Percentiles rank a stretch among this genome's conserved stretches.
phyloP scores from a whole-genome alignment of 35 echinoderm and acorn worm genomes.

The Heliocidaris tuberculata region DNA sequence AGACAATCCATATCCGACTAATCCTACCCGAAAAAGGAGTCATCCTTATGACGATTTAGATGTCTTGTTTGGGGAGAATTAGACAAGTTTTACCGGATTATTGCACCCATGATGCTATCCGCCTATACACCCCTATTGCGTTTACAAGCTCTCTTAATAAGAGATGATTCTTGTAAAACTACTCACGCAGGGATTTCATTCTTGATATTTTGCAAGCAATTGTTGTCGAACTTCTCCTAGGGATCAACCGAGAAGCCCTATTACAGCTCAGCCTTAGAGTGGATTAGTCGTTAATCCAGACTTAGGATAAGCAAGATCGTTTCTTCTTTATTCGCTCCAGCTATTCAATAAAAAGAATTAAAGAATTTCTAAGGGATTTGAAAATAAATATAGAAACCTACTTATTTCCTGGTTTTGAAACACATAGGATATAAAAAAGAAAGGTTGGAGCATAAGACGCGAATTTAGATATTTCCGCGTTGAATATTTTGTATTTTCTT shows the following conservation, averaged over 20 bases:
- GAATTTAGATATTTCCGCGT: not conserved
- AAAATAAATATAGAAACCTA: conserved; percentile 24
- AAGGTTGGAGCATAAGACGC: not conserved
- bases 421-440: not conserved
- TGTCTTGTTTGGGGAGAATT: not conserved
- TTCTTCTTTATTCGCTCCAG: not conserved
- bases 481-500: not conserved
- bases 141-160: not conserved
- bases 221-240: not conserved
- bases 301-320: conserved; percentile 2
- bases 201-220: conserved; percentile 22
- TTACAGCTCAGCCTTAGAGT: not conserved
- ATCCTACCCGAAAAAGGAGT: not conserved
- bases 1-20: not conserved
- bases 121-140: not conserved
- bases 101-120: not conserved
- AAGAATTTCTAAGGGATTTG: not conserved
- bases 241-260: conserved; percentile 1
- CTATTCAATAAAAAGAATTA: not conserved
- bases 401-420: conserved; percentile 23
- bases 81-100: not conserved
- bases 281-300: conserved; percentile 17
- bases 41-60: not conserved
- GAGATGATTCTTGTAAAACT: not conserved
- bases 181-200: not conserved